phyloP scores from a whole-genome alignment of 1,140 invertebrate genomes.

The Acromyrmex heyeri region DNA sequence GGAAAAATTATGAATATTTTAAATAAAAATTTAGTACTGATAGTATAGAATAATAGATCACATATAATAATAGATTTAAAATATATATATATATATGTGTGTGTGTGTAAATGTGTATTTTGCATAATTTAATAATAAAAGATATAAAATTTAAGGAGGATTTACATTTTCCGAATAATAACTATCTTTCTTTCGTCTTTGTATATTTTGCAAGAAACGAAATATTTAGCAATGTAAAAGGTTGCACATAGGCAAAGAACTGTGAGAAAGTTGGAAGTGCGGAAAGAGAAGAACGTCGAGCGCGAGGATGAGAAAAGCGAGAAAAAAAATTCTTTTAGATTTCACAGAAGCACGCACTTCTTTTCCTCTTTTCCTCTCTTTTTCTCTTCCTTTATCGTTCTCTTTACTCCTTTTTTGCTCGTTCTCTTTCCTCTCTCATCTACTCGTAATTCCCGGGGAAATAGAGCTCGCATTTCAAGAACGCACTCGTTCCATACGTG shows the following conservation, averaged over 20 bases:
- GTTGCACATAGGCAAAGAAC: not conserved
- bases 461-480: constrained; percentile 72
- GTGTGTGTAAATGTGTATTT: not conserved
- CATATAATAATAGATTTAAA: not conserved
- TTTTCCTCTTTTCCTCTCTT: constrained; percentile 30
- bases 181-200: not conserved
- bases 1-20: not conserved
- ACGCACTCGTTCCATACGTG: constrained; percentile 58
- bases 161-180: not conserved
- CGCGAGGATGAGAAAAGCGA: constrained; percentile 51
- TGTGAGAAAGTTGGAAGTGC: not conserved
- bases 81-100: too few relatives aligned
- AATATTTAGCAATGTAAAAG: constrained; percentile 50
- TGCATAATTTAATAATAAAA: constrained; percentile 21
- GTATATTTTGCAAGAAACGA: not conserved
- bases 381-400: constrained; percentile 23
- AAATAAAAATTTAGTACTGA: not conserved
- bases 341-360: constrained; percentile 60
- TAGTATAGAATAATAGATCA: too few relatives aligned
- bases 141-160: not conserved
- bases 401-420: constrained; percentile 3
- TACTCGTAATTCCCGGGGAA: constrained; percentile 69
- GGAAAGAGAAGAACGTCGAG: constrained; percentile 41
- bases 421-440: constrained; percentile 29
- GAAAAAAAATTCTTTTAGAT: constrained; percentile 77